Conservation (phyloP, 2,113 vertebrate species). For the Eublepharis macularius region DNA sequence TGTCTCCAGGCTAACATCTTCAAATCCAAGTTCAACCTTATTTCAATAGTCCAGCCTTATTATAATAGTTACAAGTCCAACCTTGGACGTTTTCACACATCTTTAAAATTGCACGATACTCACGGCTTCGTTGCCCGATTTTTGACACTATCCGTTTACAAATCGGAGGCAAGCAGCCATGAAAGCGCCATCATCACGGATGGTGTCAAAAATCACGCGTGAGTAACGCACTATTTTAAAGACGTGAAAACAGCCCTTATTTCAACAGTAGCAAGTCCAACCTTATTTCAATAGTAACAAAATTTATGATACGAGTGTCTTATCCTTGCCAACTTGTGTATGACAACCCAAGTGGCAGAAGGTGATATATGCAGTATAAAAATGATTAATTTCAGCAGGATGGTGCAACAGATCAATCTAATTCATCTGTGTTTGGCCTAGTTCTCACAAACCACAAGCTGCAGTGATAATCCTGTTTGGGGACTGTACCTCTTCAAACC, state of each 20-base stretch:
- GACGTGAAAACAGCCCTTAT: no score
- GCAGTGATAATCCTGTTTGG: neutral
- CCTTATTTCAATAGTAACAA: neutral
- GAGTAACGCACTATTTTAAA: no score
- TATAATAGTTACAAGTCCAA: constrained; percentile 11
- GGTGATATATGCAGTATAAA: neutral
- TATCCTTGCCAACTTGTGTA: neutral
- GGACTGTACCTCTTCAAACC: neutral
- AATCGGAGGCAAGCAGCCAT: no score
- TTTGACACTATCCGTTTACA: no score
- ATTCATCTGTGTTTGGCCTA: neutral
- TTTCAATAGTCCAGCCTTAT: neutral
- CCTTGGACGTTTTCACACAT: no score
- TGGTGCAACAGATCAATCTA: neutral
- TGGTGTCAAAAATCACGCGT: no score
- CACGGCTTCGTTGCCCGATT: no score
- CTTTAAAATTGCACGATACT: no score
- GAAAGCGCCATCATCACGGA: no score
- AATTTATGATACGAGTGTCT: neutral
- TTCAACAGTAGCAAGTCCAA: no score
- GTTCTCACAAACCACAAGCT: neutral
- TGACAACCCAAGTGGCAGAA: neutral
- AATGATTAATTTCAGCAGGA: neutral
- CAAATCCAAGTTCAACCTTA: neutral
- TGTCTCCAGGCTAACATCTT: neutral